Evolutionary conservation across 1,140 invertebrate genomes (phyloP).

Genomic region (Holotrichia oblita): DNA sequence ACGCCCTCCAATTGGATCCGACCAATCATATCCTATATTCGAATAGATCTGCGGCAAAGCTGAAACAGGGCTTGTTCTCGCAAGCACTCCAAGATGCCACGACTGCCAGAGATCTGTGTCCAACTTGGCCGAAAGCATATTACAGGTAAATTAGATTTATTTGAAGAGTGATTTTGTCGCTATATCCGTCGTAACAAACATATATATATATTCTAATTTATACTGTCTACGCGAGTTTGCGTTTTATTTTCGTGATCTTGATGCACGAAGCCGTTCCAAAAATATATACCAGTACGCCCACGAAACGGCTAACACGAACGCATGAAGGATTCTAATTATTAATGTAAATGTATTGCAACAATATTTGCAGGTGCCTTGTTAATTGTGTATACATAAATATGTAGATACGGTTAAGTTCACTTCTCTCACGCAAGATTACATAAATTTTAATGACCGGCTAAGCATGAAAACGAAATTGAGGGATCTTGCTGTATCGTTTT

Average conservation of each 20-base stretch:
- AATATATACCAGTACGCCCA: not conserved
- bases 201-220: too few relatives aligned
- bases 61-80: slow-evolving; percentile 88
- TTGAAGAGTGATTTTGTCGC: too few relatives aligned
- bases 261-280: too few relatives aligned
- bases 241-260: too few relatives aligned
- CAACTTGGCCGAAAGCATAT: slow-evolving; percentile 93
- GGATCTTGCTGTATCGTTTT: not conserved
- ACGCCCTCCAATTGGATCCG: slow-evolving; percentile 90
- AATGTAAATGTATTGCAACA: not conserved
- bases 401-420: too few relatives aligned
- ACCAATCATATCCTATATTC: slow-evolving; percentile 92
- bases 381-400: too few relatives aligned
- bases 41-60: slow-evolving; percentile 91
- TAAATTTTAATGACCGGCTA: slow-evolving; percentile 7
- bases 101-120: slow-evolving; percentile 90
- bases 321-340: not conserved
- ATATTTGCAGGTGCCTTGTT: not conserved
- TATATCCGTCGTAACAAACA: too few relatives aligned
- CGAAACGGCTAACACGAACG: not conserved
- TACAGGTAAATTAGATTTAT: slow-evolving; percentile 70
- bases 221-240: too few relatives aligned
- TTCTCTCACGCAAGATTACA: not conserved
- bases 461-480: slow-evolving; percentile 1
- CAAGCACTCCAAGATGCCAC: slow-evolving; percentile 91